These are phyloP conservation scores for Trypoxylon attenuatum DNA, from an alignment of 2,888 invertebrate genomes.

Conservation along the genomic window DNA sequence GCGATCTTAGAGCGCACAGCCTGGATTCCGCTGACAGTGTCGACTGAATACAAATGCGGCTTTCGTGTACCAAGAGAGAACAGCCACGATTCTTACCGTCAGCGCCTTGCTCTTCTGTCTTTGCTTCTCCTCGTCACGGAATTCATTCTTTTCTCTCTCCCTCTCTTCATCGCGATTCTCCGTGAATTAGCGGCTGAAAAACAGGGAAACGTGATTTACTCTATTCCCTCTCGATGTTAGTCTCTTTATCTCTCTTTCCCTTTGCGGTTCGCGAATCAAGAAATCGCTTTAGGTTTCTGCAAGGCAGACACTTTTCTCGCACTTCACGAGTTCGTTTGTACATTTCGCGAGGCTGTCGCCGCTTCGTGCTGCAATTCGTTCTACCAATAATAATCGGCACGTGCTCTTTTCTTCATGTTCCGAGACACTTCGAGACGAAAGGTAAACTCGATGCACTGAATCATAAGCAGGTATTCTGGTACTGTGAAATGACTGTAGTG, in stretches of 20 bases:
- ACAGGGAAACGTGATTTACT: conserved; percentile 38
- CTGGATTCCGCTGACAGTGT: conserved; percentile 58
- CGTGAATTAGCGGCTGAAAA: conserved; percentile 52
- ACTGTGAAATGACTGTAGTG: no score
- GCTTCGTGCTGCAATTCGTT: no score
- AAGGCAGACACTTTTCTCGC: no score
- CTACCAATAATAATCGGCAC: conserved; percentile 1
- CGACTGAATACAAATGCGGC: conserved; percentile 67
- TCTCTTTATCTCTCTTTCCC: not conserved
- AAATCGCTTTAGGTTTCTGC: conserved; percentile 7
- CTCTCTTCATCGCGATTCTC: conserved; percentile 35
- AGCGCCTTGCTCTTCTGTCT: not conserved
- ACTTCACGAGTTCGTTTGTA: no score
- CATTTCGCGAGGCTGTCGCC: no score
- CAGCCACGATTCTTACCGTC: not conserved
- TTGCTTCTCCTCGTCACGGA: not conserved
- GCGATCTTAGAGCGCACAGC: conserved; percentile 63
- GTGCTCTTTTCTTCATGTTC: no score
- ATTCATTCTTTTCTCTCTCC: not conserved
- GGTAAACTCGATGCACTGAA: no score
- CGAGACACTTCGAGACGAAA: no score
- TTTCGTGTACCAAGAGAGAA: conserved; percentile 37
- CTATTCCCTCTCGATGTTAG: conserved; percentile 10
- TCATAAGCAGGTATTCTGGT: no score
- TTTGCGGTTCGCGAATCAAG: not conserved